Percentiles rank a stretch among this genome's conserved stretches.
Conservation (phyloP, 2,888 invertebrate genomes). For the Romanomermis culicivorax region DNA sequence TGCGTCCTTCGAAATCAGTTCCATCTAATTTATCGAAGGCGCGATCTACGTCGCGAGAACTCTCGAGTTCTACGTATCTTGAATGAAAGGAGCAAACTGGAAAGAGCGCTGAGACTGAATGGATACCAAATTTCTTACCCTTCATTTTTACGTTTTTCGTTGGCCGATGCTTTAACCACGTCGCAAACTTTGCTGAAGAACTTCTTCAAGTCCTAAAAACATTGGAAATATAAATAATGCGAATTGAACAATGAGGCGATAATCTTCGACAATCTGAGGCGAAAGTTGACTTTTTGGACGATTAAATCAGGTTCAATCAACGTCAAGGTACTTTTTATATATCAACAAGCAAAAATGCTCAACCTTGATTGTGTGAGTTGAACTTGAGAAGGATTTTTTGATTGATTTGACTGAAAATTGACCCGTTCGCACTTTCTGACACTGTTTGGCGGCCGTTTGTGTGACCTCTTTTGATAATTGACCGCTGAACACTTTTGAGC, state of each 20-base stretch:
- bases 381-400: neutral
- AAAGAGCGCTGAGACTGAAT: neutral
- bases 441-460: too few relatives aligned
- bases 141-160: slow-evolving; percentile 1
- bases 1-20: slow-evolving; percentile 77
- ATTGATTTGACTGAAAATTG: neutral
- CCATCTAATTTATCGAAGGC: slow-evolving; percentile 85
- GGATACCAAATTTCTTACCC: neutral
- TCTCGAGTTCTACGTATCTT: slow-evolving; percentile 88
- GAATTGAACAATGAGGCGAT: neutral
- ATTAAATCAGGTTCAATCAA: too few relatives aligned
- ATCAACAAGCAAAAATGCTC: too few relatives aligned
- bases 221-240: too few relatives aligned
- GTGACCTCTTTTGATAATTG: too few relatives aligned
- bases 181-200: slow-evolving; percentile 4
- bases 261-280: neutral
- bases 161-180: neutral
- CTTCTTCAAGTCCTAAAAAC: slow-evolving; percentile 6
- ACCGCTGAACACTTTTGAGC: too few relatives aligned
- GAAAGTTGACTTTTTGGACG: neutral
- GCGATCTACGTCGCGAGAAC: slow-evolving; percentile 76
- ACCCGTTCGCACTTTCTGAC: neutral
- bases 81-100: slow-evolving; percentile 13
- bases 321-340: too few relatives aligned
- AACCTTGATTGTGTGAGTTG: too few relatives aligned